Percentiles rank a stretch among this genome's conserved stretches.
Evolutionary conservation across 2,888 invertebrate species (phyloP).

Genomic region (Carcina quercana): DNA sequence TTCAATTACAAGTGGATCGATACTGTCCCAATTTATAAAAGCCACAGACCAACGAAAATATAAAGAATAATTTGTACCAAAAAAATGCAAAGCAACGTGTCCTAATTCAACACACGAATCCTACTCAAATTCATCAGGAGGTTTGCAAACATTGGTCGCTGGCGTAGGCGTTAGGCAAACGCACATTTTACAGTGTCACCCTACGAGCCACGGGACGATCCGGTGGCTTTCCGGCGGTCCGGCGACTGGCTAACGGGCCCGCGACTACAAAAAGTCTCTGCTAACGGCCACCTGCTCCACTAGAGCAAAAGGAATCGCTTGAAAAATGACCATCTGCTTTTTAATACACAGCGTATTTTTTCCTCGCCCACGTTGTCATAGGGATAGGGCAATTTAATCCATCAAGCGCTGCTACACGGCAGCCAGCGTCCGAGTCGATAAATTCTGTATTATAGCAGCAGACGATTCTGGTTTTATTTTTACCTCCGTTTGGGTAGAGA

Average conservation of each 20-base stretch:
- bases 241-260: conserved; percentile 1
- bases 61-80: conserved; percentile 12
- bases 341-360: conserved; percentile 71
- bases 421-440: conserved; percentile 60
- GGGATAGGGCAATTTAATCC: conserved; percentile 74
- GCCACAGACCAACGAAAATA: no score
- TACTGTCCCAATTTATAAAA: no score
- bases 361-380: conserved; percentile 72
- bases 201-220: conserved; percentile 23
- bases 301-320: conserved; percentile 70
- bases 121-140: conserved; percentile 56
- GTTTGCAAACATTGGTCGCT: conserved; percentile 45
- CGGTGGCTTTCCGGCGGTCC: conserved; percentile 26
- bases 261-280: conserved; percentile 26
- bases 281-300: conserved; percentile 46
- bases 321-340: conserved; percentile 75
- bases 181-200: conserved; percentile 42
- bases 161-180: conserved; percentile 47
- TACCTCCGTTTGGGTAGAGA: conserved; percentile 40
- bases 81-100: conserved; percentile 32
- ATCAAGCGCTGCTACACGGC: conserved; percentile 59
- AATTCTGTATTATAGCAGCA: conserved; percentile 66
- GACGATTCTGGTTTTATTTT: conserved; percentile 67
- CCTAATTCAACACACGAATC: conserved; percentile 57
- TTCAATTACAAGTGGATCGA: no score